Evolutionary conservation across 2,113 vertebrate genomes (phyloP), one percentile per base, ranked within the genome.

Genomic region (Boleophthalmus pectinirostris): DNA sequence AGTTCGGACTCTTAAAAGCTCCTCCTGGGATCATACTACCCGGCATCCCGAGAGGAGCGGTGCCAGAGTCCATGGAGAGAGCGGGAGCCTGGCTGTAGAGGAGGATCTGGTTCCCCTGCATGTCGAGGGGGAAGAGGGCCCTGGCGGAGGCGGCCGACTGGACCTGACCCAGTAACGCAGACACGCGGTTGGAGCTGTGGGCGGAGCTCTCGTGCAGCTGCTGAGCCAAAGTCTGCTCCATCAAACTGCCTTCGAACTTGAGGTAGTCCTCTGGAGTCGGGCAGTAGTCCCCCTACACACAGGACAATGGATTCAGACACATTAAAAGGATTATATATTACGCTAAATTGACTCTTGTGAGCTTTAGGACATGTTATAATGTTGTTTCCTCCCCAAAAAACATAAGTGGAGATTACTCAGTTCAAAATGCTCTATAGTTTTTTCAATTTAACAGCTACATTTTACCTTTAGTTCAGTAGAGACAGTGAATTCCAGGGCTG

Each of bases 91-190:
- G 94, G 87, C n/a, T 93, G 90, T 95, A 95, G 2, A 96, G 88
- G 58, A 97, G 65, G 75, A 96, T 90, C 74, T 95, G 95, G 89
- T 95, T 96, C 66, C 95, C 95, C 68, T 95, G 95, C 94, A 96
- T 93, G 86, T 96, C 96, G 82, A 96, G 80, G 0, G 96, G 95
- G 70, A 95, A 94, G 46, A 96, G 86, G 1, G 94, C 91, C 0
- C 93, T 90, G 1, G 92, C 81, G 9, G 94, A 78, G 23, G 91
- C 84, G 0, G 90, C 83, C 0, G 90, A 88, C 88, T 90, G 92
- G 9, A 91, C 92, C 33, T 92, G 91, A 6, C 90, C 85, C 79
- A 93, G 88, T 68, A 93, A 75, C 0, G 91, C 88, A 0, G 87
- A 87, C 0, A 91, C 88, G 0, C 89, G 89, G 72, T 58, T 82